These are phyloP conservation scores for Volucella inanis DNA, from an alignment of 2,888 invertebrate species.

Conservation along the genomic window DNA sequence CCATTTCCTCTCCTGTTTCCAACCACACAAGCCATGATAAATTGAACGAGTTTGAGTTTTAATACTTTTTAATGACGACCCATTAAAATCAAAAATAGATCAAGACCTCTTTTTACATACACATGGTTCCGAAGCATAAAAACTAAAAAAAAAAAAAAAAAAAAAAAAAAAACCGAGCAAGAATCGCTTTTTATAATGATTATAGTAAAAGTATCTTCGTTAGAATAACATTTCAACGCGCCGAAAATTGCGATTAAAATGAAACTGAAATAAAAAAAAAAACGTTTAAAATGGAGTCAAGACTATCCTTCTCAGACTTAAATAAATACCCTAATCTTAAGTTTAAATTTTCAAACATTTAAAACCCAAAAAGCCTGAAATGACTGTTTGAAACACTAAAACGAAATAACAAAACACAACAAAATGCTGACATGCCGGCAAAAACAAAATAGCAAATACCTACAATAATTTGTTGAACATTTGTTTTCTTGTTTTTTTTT, in stretches of 20 bases:
- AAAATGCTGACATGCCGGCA: constrained; percentile 41
- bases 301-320: no score
- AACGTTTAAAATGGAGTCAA: no score
- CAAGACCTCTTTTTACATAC: constrained; percentile 38
- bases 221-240: no score
- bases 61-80: constrained; percentile 54
- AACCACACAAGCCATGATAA: constrained; percentile 23
- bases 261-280: no score
- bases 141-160: neutral
- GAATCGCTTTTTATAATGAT: no score
- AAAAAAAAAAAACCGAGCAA: neutral
- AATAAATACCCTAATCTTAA: no score
- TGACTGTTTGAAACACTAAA: constrained; percentile 23
- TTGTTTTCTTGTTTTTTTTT: constrained; percentile 37
- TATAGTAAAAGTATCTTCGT: no score
- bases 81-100: constrained; percentile 65
- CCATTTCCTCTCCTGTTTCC: neutral
- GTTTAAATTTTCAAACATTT: constrained; percentile 19
- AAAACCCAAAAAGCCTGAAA: constrained; percentile 41
- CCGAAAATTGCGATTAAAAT: no score
- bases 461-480: constrained; percentile 3
- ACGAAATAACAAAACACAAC: constrained; percentile 28
- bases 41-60: constrained; percentile 37
- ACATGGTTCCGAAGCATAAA: constrained; percentile 20
- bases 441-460: constrained; percentile 25